phyloP scores from a whole-genome alignment of 1,140 invertebrate species.

The Euwallacea similis region DNA sequence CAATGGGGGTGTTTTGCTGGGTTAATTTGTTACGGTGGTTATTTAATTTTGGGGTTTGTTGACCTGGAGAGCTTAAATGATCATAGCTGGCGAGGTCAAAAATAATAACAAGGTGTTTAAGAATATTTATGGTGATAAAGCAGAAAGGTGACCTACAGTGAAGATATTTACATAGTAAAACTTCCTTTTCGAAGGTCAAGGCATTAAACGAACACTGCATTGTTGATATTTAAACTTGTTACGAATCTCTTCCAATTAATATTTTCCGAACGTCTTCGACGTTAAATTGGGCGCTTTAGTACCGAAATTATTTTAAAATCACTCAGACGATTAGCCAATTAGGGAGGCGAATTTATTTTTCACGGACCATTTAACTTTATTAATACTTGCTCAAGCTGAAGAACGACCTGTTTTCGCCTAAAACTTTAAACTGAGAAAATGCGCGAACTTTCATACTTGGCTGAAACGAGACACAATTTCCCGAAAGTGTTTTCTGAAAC shows the following conservation, averaged over 20 bases:
- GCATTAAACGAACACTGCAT: slow-evolving; percentile 6
- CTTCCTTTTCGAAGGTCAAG: no score
- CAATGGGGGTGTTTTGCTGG: not conserved
- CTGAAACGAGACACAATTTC: no score
- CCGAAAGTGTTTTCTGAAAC: no score
- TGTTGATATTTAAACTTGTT: slow-evolving; percentile 7
- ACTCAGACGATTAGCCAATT: slow-evolving; percentile 34
- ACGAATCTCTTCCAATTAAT: slow-evolving; percentile 22
- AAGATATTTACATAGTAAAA: no score
- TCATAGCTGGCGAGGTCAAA: no score
- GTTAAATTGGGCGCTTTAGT: slow-evolving; percentile 27
- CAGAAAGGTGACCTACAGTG: no score
- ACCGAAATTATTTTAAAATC: slow-evolving; percentile 33
- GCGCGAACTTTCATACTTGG: no score
- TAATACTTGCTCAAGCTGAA: slow-evolving; percentile 28
- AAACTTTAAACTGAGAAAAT: slow-evolving; percentile 10
- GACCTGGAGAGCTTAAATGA: no score
- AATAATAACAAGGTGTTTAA: no score
- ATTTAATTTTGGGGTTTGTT: no score
- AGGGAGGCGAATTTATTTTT: slow-evolving; percentile 36
- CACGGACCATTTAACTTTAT: slow-evolving; percentile 33
- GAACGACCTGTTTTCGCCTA: slow-evolving; percentile 27
- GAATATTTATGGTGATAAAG: no score
- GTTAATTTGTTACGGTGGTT: no score
- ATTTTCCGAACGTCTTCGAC: slow-evolving; percentile 28